A percentile compares a stretch with the other conserved stretches of the same genome.
phyloP scores from a whole-genome alignment of 1,140 invertebrate genomes.

The Zaprionus ornatus region DNA sequence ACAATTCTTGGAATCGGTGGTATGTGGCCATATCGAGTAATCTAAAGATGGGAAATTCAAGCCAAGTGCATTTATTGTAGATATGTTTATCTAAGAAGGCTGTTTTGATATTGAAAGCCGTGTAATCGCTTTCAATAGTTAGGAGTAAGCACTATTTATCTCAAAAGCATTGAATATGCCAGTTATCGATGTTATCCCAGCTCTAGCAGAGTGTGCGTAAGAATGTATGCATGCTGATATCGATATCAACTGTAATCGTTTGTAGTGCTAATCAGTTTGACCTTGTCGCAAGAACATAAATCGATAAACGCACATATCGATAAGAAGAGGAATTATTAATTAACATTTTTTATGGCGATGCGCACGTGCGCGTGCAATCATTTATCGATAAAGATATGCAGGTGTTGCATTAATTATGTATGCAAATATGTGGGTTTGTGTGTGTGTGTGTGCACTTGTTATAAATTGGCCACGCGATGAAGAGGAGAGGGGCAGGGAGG shows the following conservation, averaged over 20 bases:
- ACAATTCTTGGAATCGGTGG: too few species aligned
- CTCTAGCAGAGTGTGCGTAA: too few species aligned
- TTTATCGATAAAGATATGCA: not conserved
- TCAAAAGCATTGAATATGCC: too few species aligned
- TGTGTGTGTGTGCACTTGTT: not conserved
- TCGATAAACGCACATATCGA: slow-evolving; percentile 29
- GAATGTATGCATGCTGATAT: not conserved
- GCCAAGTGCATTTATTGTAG: too few species aligned
- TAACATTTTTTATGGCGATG: slow-evolving; percentile 5
- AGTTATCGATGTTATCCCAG: too few species aligned
- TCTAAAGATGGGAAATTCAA: too few species aligned
- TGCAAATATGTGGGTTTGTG: slow-evolving; percentile 2
- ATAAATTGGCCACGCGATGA: not conserved
- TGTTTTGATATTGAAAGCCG: too few species aligned
- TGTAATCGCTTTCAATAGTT: too few species aligned
- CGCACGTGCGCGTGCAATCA: slow-evolving; percentile 16
- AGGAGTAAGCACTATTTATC: too few species aligned
- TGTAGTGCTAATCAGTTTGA: slow-evolving; percentile 21
- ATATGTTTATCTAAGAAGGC: too few species aligned
- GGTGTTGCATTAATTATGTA: slow-evolving; percentile 18
- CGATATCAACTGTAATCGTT: slow-evolving; percentile 22
- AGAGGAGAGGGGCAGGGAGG: not conserved
- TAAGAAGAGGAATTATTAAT: slow-evolving; percentile 16
- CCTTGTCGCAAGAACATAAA: slow-evolving; percentile 25
- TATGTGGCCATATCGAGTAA: too few species aligned